A percentile compares a stretch with the other conserved stretches of the same genome.
phyloP scores from a whole-genome alignment of 2,797 vertebrate genomes.

The Sparidentex hasta region DNA sequence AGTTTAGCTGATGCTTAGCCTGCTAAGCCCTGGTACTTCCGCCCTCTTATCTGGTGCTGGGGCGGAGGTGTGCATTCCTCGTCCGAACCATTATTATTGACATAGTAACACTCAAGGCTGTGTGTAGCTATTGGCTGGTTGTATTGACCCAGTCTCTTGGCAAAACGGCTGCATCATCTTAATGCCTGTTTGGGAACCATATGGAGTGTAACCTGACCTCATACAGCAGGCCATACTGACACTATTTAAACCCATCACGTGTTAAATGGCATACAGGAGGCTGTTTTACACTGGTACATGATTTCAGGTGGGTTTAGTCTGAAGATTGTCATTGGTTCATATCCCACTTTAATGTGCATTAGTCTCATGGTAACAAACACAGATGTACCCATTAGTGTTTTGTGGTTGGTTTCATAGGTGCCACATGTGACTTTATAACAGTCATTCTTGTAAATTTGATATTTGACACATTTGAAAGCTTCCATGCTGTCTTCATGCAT shows the following conservation, averaged over 20 bases:
- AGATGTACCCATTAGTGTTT: not conserved
- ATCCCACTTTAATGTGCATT: not conserved
- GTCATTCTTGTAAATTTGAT: not conserved
- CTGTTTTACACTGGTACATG: not conserved
- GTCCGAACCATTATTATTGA: slow-evolving; percentile 29
- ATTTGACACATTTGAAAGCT: not conserved
- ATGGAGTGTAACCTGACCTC: slow-evolving; percentile 4
- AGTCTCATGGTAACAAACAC: not conserved
- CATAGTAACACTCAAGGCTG: slow-evolving; percentile 24
- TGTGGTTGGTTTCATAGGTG: not conserved
- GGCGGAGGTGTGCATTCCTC: slow-evolving; percentile 40
- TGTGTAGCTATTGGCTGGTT: slow-evolving; percentile 12
- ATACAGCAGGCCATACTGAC: not conserved
- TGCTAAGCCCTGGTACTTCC: slow-evolving; percentile 77
- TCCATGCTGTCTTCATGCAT: not conserved
- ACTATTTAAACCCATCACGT: not conserved
- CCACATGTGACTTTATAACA: not conserved
- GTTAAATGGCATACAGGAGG: not conserved
- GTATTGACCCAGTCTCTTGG: slow-evolving; percentile 53
- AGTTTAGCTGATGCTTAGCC: slow-evolving; percentile 76
- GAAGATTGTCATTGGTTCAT: not conserved
- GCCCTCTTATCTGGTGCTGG: slow-evolving; percentile 61
- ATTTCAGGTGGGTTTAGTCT: not conserved
- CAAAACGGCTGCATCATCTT: slow-evolving; percentile 15
- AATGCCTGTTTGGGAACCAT: slow-evolving; percentile 16